Evolutionary conservation across 2,797 vertebrate species (phyloP).

Genomic region (Semaprochilodus insignis): DNA sequence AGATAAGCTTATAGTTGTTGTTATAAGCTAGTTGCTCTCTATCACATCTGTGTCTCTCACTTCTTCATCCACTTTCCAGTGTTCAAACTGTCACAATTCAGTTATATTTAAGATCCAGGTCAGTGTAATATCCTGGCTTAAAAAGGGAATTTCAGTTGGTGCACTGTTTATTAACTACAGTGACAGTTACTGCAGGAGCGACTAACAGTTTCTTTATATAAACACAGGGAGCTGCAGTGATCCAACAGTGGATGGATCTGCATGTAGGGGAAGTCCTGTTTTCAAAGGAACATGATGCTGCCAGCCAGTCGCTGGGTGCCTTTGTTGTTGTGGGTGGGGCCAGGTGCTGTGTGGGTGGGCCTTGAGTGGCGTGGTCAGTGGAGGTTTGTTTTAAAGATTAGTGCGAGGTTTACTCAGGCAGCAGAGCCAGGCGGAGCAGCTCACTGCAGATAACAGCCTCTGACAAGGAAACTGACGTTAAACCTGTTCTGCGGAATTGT

Average conservation of each 20-base stretch:
- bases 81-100: not conserved
- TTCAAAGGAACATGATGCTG: not conserved
- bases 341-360: constrained; percentile 61
- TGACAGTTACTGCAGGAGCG: not conserved
- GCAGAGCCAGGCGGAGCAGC: constrained; percentile 61
- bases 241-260: not conserved
- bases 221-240: not conserved
- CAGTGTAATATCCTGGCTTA: not conserved
- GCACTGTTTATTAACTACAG: too few species aligned
- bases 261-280: not conserved
- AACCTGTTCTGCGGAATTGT: constrained; percentile 8
- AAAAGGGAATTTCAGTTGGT: not conserved
- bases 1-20: constrained; percentile 1
- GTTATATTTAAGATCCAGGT: not conserved
- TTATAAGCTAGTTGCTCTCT: constrained; percentile 1
- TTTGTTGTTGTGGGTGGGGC: constrained; percentile 50
- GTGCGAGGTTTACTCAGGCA: constrained; percentile 53
- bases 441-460: constrained; percentile 64
- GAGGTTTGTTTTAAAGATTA: constrained; percentile 56
- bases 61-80: not conserved
- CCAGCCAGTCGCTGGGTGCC: constrained; percentile 44
- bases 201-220: not conserved
- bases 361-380: constrained; percentile 58
- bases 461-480: constrained; percentile 30
- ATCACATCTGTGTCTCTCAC: constrained; percentile 24